phyloP scores from a whole-genome alignment of 64 coral and sea anemone species.

The Astreopora myriophthalma region DNA sequence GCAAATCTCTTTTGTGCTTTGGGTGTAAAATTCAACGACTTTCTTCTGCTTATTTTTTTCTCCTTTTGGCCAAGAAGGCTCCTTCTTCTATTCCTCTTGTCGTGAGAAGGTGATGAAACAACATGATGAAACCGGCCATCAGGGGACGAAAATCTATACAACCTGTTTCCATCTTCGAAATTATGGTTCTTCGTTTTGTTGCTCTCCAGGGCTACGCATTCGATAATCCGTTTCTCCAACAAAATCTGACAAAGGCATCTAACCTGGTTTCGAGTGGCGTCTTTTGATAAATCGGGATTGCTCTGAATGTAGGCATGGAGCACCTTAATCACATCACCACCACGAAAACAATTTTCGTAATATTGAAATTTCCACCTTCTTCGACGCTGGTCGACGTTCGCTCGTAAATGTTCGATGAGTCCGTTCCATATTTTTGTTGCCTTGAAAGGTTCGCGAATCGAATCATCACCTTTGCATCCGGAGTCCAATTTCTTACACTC shows the following conservation, averaged over 20 bases:
- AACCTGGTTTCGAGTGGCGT: conserved; percentile 79
- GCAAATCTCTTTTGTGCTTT: conserved; percentile 3
- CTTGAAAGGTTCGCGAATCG: conserved; percentile 71
- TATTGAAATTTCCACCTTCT: conserved; percentile 94
- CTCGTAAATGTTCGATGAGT: conserved; percentile 77
- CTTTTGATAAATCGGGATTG: conserved; percentile 82
- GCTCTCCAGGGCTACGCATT: conserved; percentile 47
- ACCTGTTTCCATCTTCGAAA: conserved; percentile 75
- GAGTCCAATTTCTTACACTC: not conserved
- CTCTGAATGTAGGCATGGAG: conserved; percentile 75
- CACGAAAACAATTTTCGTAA: conserved; percentile 92
- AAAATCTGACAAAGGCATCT: conserved; percentile 85
- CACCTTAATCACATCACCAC: conserved; percentile 79
- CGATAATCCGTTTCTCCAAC: conserved; percentile 79
- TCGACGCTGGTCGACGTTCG: conserved; percentile 70
- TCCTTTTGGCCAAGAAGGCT: conserved; percentile 13
- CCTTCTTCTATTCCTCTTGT: not conserved
- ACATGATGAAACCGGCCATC: not conserved
- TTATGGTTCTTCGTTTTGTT: conserved; percentile 44
- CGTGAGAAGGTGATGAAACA: not conserved
- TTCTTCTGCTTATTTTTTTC: not conserved
- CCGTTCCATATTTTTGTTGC: conserved; percentile 99
- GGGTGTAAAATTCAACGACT: conserved; percentile 23
- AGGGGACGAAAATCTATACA: conserved; percentile 70
- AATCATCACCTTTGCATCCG: not conserved